Percentiles rank a stretch among this genome's conserved stretches.
These are phyloP conservation scores for Neomonachus schauinslandi DNA, from an alignment of 2,113 vertebrate species.

Conservation along the genomic window DNA sequence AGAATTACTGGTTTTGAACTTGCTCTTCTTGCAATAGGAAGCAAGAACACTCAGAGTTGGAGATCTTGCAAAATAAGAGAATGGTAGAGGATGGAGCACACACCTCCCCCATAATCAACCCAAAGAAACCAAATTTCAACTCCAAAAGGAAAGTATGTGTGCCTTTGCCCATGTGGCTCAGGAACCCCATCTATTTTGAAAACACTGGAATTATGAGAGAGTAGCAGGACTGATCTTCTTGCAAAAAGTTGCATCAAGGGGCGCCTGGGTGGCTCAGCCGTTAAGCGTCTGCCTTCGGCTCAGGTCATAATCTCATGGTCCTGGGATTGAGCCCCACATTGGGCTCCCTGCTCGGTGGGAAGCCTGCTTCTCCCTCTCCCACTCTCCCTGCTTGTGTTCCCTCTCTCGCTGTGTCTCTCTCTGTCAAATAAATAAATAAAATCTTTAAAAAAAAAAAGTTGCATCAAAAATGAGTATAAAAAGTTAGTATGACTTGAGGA, in stretches of 20 bases:
- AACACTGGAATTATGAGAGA: not conserved
- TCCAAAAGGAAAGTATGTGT: not conserved
- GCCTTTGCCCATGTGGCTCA: not conserved
- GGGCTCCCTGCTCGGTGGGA: too few species aligned
- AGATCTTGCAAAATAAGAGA: not conserved
- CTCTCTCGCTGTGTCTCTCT: too few species aligned
- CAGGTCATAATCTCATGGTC: too few species aligned
- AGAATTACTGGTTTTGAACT: not conserved
- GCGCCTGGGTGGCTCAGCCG: too few species aligned
- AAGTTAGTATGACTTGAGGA: not conserved
- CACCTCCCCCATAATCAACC: too few species aligned
- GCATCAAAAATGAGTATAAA: not conserved
- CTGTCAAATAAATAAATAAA: too few species aligned
- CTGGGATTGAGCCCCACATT: too few species aligned
- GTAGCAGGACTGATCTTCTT: not conserved
- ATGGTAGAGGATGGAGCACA: not conserved
- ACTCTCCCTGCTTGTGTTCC: too few species aligned
- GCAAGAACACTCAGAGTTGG: not conserved
- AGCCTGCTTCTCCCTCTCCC: too few species aligned
- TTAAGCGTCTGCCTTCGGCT: too few species aligned
- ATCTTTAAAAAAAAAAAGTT: too few species aligned
- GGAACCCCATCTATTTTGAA: not conserved
- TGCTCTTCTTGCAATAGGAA: not conserved
- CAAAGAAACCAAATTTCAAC: not conserved
- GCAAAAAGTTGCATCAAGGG: not conserved